These are phyloP conservation scores for Pyrgus malvae DNA, from an alignment of 2,888 invertebrate genomes.

Conservation along the genomic window DNA sequence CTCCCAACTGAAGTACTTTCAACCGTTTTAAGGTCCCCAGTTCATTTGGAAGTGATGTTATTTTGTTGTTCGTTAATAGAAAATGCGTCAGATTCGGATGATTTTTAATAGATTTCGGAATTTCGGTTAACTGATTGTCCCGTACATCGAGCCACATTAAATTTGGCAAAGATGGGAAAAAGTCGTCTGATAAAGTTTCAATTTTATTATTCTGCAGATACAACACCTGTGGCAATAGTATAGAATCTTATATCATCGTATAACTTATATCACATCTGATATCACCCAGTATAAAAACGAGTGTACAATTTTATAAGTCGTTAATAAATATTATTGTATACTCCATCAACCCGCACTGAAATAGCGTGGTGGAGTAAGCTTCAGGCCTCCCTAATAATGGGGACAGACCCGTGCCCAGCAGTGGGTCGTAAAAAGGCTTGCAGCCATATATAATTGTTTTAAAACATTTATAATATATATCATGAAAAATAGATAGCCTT, in stretches of 20 bases:
- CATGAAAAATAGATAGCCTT: too few relatives aligned
- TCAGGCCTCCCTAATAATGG: too few relatives aligned
- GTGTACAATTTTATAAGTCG: too few relatives aligned
- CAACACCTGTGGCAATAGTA: constrained; percentile 51
- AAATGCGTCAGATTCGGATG: constrained; percentile 83
- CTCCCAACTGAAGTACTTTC: constrained; percentile 82
- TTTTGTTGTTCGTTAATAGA: constrained; percentile 83
- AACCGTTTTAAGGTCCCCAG: constrained; percentile 82
- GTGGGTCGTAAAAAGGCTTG: too few relatives aligned
- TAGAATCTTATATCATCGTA: not conserved
- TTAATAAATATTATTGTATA: too few relatives aligned
- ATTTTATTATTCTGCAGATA: constrained; percentile 81
- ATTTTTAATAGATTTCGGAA: constrained; percentile 81
- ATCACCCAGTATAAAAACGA: too few relatives aligned
- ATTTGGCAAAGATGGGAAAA: constrained; percentile 79
- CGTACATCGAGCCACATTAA: constrained; percentile 85
- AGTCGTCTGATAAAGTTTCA: constrained; percentile 74
- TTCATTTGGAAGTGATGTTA: constrained; percentile 83
- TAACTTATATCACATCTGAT: too few relatives aligned
- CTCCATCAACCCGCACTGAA: too few relatives aligned
- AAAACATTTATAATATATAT: too few relatives aligned
- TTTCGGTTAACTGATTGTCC: constrained; percentile 77
- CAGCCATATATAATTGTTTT: too few relatives aligned
- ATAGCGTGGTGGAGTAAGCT: too few relatives aligned
- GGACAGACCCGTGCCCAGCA: too few relatives aligned